Percentiles rank a stretch among this genome's conserved stretches.
These are phyloP conservation scores for Ivindomyrus marchei DNA, from an alignment of 2,113 vertebrate genomes.

Conservation along the genomic window DNA sequence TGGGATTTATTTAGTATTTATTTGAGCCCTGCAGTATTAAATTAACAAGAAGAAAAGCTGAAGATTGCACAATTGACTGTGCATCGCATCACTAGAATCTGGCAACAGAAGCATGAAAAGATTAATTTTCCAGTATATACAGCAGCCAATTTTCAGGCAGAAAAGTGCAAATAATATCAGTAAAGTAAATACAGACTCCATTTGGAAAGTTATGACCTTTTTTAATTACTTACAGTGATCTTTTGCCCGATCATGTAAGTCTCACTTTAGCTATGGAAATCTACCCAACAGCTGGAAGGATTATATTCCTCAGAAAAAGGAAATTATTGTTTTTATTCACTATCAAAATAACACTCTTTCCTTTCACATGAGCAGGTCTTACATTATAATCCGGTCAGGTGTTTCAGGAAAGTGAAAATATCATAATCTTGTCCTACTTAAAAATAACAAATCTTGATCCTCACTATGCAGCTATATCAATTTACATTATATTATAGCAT, in stretches of 20 bases:
- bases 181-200: background rate
- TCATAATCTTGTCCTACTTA: background rate
- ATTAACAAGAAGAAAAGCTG: background rate
- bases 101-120: background rate
- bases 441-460: background rate
- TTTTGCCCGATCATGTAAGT: background rate
- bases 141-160: background rate
- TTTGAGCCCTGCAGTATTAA: background rate
- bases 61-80: background rate
- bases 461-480: background rate
- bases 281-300: background rate
- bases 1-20: background rate
- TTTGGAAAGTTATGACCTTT: background rate
- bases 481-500: background rate
- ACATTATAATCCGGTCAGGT: background rate
- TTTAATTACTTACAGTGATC: background rate
- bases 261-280: slow-evolving; percentile 8
- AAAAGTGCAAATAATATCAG: background rate
- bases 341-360: background rate
- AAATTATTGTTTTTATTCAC: background rate
- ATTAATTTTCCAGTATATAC: background rate
- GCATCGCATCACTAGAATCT: background rate
- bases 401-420: background rate
- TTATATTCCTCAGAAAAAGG: background rate
- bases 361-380: background rate